These are phyloP conservation scores for Fistularia tabacaria DNA, from an alignment of 2,797 vertebrate species.

Conservation along the genomic window DNA sequence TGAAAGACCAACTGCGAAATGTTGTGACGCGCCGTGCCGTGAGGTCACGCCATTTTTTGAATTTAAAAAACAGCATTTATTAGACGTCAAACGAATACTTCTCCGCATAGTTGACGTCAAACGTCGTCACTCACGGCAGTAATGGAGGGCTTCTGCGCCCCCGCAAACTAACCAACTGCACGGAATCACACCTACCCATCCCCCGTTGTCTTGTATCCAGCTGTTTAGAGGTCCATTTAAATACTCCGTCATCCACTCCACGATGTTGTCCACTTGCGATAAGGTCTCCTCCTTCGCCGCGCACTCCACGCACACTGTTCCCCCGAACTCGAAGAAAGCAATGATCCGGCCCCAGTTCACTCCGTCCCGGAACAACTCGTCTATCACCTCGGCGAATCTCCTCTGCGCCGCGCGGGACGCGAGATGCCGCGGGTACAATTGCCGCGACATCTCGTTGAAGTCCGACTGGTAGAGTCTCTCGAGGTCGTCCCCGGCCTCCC, in stretches of 20 bases:
- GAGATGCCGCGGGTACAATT: conserved; percentile 78
- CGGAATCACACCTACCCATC: conserved; percentile 89
- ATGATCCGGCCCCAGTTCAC: conserved; percentile 98
- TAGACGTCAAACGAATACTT: not conserved
- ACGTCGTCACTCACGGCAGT: not conserved
- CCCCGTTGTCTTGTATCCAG: conserved; percentile 99
- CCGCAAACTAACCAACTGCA: conserved; percentile 35
- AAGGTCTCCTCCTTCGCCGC: conserved; percentile 90
- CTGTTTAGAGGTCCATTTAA: conserved; percentile 89
- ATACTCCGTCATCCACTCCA: conserved; percentile 97
- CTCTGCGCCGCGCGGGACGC: conserved; percentile 85
- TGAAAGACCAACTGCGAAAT: conserved; percentile 21
- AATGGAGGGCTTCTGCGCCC: conserved; percentile 34
- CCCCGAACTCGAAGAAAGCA: conserved; percentile 98
- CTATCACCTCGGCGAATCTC: conserved; percentile 90
- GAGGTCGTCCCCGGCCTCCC: conserved; percentile 92
- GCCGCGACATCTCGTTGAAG: conserved; percentile 92
- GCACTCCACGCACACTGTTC: conserved; percentile 93
- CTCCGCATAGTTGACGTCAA: too few relatives aligned
- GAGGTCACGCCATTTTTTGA: not conserved
- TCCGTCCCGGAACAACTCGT: conserved; percentile 96
- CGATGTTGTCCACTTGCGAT: conserved; percentile 89
- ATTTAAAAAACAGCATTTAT: not conserved
- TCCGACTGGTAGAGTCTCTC: conserved; percentile 89
- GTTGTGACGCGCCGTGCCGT: conserved; percentile 6